These are phyloP conservation scores for Psylliodes chrysocephalus DNA, from an alignment of 2,888 invertebrate species.

Conservation along the genomic window DNA sequence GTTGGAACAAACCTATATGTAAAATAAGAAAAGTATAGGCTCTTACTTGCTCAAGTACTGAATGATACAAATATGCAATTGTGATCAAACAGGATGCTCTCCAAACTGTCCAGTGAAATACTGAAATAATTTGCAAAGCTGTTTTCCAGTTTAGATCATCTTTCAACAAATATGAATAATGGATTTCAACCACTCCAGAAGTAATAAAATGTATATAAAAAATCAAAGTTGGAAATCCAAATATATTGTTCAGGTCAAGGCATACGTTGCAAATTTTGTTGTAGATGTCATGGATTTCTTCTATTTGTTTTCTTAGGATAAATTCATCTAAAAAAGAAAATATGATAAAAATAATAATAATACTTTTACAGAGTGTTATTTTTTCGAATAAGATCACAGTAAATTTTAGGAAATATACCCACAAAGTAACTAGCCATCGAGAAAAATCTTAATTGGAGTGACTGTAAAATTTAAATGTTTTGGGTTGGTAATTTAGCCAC, in stretches of 20 bases:
- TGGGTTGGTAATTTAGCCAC: no score
- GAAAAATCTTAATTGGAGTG: no score
- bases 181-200: background rate
- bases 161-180: slow-evolving; percentile 1
- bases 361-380: no score
- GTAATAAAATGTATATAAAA: slow-evolving; percentile 3
- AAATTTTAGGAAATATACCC: no score
- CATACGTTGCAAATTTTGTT: slow-evolving; percentile 14
- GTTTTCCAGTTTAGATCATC: background rate
- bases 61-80: slow-evolving; percentile 9
- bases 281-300: slow-evolving; percentile 14
- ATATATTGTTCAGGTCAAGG: slow-evolving; percentile 11
- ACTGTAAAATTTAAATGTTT: no score
- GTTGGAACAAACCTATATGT: no score
- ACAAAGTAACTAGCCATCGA: no score
- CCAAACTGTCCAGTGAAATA: slow-evolving; percentile 11
- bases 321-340: slow-evolving; percentile 12
- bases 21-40: background rate
- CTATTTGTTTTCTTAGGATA: background rate
- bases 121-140: background rate
- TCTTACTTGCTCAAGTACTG: slow-evolving; percentile 11
- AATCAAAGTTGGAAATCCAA: slow-evolving; percentile 14
- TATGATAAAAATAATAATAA: no score
- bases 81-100: slow-evolving; percentile 4
- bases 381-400: no score